These are phyloP conservation scores for Trisateles emortualis DNA, from an alignment of 2,888 invertebrate genomes.

Conservation along the genomic window DNA sequence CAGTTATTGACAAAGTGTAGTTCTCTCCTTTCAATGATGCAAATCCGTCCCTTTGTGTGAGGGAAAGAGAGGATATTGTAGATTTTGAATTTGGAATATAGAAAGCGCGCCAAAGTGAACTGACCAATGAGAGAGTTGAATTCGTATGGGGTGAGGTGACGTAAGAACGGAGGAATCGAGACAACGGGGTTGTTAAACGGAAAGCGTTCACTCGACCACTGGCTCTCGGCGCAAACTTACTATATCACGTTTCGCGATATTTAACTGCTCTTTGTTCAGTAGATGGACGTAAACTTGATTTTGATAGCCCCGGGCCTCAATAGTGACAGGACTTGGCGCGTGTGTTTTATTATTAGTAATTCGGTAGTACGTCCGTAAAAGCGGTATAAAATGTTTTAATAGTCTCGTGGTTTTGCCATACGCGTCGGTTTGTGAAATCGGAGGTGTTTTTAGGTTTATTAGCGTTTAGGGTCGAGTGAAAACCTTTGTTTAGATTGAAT, in stretches of 20 bases:
- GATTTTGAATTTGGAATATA: conserved; percentile 62
- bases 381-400: conserved; percentile 75
- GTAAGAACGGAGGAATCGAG: conserved; percentile 72
- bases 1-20: conserved; percentile 57
- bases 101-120: conserved; percentile 85
- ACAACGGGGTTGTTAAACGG: conserved; percentile 81
- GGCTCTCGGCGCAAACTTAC: conserved; percentile 73
- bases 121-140: conserved; percentile 63
- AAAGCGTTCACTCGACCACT: conserved; percentile 80
- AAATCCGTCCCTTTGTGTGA: conserved; percentile 55
- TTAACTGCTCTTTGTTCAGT: conserved; percentile 82
- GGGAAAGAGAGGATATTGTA: conserved; percentile 57
- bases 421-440: conserved; percentile 78
- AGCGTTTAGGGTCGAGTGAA: conserved; percentile 76
- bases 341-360: conserved; percentile 80
- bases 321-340: conserved; percentile 73
- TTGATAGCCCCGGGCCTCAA: conserved; percentile 69
- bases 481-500: conserved; percentile 77
- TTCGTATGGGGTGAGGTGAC: conserved; percentile 85
- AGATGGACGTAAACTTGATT: conserved; percentile 72
- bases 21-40: conserved; percentile 67
- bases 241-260: conserved; percentile 66
- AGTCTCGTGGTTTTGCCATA: conserved; percentile 79
- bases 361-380: conserved; percentile 71
- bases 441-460: conserved; percentile 84